Percentiles rank a stretch among this genome's conserved stretches.
phyloP scores from a whole-genome alignment of 2,113 vertebrate genomes.

The Phylloscopus trochilus region DNA sequence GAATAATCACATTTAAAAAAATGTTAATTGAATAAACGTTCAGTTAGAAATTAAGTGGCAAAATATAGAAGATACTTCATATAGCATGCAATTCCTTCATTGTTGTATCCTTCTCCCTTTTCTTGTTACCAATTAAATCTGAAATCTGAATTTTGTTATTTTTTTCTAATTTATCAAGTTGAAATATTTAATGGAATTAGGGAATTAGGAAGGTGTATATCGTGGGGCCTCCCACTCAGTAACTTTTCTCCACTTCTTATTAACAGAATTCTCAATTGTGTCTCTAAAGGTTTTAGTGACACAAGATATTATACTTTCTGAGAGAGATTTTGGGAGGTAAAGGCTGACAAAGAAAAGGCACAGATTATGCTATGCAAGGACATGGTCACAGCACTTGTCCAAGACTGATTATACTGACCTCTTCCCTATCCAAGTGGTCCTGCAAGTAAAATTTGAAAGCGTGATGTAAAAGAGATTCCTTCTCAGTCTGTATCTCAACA shows the following conservation, averaged over 20 bases:
- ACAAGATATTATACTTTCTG: not conserved
- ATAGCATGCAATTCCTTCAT: not conserved
- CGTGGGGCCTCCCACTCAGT: not conserved
- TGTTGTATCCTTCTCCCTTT: not conserved
- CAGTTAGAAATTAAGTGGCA: not conserved
- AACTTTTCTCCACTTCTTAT: not conserved
- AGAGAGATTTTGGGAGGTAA: not conserved
- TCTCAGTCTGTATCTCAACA: not conserved
- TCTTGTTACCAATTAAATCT: not conserved
- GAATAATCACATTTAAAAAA: not conserved
- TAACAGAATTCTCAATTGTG: not conserved
- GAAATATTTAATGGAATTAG: not conserved
- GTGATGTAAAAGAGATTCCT: not conserved
- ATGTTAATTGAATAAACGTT: not conserved
- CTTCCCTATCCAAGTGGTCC: not conserved
- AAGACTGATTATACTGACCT: not conserved
- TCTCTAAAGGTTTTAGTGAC: not conserved
- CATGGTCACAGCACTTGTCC: not conserved
- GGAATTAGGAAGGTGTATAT: not conserved
- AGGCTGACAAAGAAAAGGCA: not conserved
- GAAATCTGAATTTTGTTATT: not conserved
- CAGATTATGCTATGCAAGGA: not conserved
- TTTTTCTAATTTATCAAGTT: not conserved
- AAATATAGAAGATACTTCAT: not conserved
- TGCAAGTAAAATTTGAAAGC: not conserved